Base-by-base conservation (phyloP, 2,113 vertebrate genomes). In the Zosterops borbonicus region DNA sequence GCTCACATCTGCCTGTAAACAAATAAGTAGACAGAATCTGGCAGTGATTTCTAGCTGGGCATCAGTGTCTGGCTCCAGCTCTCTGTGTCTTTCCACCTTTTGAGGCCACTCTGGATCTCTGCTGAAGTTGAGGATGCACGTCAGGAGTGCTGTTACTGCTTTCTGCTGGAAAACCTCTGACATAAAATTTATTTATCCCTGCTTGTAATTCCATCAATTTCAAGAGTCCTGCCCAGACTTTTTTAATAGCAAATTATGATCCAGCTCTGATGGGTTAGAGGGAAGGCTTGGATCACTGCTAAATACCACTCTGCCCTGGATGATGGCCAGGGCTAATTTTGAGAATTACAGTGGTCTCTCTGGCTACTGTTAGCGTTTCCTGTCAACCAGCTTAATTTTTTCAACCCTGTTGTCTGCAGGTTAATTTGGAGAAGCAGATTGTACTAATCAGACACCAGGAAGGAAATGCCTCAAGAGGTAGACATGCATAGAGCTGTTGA, bases 361-460 rank as follows among this genome's bases (percentile, higher is more conserved):
- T 74, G 46, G 29, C 35, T 87, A 41, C 83, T 81, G 39, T 41
- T 75, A 59, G 37, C n/a, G 69, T 56, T 87, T 70, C 6, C 53
- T 81, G 74, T 71, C 53, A 50, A 31, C 60, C 39, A 59, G 39
- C 19, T 35, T 58, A 62, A 19, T 89, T 33, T 60, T 84, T 94
- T 89, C 53, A 60, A 1, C 56, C 49, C 81, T 60, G 9, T 71
- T 81, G 60, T 85, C 90, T 85, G 58, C 65, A 71, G 39, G 74
- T 90, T 82, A 79, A 84, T 95, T 94, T 89, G 84, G 77, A 94
- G 94, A 79, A 91, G 44, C 25, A 76, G 49, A 46, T 55, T 92
- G 41, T 56, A 47, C 58, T 95, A 69, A 87, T 89, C 70, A 50
- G 58, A 58, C 53, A 84, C 17, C 41, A 87, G 89, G 33, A 76